Conservation (phyloP, 2,888 invertebrate genomes). For the Mongoloraphidia duomilia region DNA sequence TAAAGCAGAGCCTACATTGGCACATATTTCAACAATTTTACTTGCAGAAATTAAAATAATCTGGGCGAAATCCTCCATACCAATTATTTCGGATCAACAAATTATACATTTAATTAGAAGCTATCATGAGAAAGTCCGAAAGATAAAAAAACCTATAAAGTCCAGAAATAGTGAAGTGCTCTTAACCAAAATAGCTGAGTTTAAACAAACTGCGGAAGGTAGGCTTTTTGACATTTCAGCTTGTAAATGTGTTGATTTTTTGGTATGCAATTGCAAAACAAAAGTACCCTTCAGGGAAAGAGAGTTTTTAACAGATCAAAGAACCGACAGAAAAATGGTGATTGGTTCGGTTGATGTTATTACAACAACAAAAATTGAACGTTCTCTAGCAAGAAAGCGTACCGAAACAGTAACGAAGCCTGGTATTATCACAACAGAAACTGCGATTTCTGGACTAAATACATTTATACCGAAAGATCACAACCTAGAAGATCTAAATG, state of each 20-base stretch:
- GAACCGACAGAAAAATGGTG: constrained; percentile 6
- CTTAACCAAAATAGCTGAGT: background rate
- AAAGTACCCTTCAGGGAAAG: constrained; percentile 1
- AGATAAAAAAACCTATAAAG: background rate
- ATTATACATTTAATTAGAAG: background rate
- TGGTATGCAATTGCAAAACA: constrained; percentile 1
- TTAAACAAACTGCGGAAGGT: background rate
- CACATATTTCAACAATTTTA: background rate
- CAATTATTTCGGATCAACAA: constrained; percentile 1
- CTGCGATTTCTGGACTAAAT: too few relatives aligned
- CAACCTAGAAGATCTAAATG: background rate
- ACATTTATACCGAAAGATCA: too few relatives aligned
- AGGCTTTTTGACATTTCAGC: background rate
- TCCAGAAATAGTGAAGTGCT: too few relatives aligned
- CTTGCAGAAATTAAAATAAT: background rate
- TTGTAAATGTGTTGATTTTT: constrained; percentile 2
- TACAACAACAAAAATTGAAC: background rate
- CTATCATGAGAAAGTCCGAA: background rate
- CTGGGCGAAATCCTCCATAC: background rate
- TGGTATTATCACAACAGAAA: background rate
- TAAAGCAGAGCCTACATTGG: too few relatives aligned
- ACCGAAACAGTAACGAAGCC: background rate
- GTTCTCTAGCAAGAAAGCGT: background rate
- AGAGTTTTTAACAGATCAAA: constrained; percentile 6
- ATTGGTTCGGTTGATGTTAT: constrained; percentile 3